Base-by-base conservation (phyloP, 2,113 vertebrate genomes). In the Hippocampus guttulatus region DNA sequence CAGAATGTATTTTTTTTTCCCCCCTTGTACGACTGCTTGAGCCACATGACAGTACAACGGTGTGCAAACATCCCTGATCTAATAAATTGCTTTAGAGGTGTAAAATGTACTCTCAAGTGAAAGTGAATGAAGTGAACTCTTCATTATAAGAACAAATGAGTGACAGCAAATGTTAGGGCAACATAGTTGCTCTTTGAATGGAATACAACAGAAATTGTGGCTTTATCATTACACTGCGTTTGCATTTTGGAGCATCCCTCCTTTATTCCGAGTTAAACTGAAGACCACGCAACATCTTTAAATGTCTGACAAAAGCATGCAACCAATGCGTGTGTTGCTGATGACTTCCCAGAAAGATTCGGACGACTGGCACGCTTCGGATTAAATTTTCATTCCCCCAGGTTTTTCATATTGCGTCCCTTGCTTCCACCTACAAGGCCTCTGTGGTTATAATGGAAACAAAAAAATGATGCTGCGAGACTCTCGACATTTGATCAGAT, bases 341-440 rank as follows among this genome's bases (percentile, higher is more conserved):
- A 62, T 93, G 84, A 62, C 84, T 43, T 8, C 77, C 85, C 10
- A 98, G 79, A 87, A 98, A 98, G 5, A 98, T 90, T 0, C 95
- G 85, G 51, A 95, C 75, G 1, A 96, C 87, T 63, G 91, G 92
- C 58, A 94, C 82, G 27, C 91, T 93, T 0, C 90, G 90, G 6
- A 91, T 92, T 43, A 95, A 75, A 58, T 92, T 98, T 79, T 96
- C 94, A 0, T 97, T 98, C 5, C 94, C 97, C 97, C 97, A 99
- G 0, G 97, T 98, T 82, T 97, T 93, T n/a, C 97, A 91, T 43
- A 99, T 98, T 20, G 95, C 97, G 43, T 94, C 92, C 74, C 97
- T 92, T 0, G 95, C 97, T 72, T 98, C 95, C 25, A 85, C 90
- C 79, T 97, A 94, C 57, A 92, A 90, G 3, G 95, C 95, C 76